Base-by-base conservation (phyloP, 2,113 vertebrate species). In the Calidris pygmaea region DNA sequence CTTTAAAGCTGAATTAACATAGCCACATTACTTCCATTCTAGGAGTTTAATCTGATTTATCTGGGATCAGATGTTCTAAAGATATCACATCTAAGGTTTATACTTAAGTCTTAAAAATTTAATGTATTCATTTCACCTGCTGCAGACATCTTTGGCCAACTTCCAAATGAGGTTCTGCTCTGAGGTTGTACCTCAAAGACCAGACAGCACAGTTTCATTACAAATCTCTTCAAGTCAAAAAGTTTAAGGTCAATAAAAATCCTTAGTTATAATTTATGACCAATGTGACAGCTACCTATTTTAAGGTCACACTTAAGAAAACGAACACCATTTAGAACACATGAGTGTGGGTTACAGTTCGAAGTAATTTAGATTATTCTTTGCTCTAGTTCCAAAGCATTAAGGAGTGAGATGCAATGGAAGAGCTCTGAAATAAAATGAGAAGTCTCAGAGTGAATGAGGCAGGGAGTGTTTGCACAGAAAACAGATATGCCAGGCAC, bases 201-300 rank as follows among this genome's bases (percentile, higher is more conserved):
- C 35, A 90, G 48, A 41, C 43, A 82, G 35, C 27, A 72, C 2
- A 5, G 26, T 53, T 90, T 88, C 62, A 41, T 3, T 37, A 65
- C 67, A 56, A 83, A 73, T 26, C 35, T 76, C n/a, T 91, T 82
- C n/a, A 82, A 82, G 65, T 78, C 52, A 63, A 37, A 81, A 94
- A 48, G 30, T 59, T 53, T 27, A 37, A 77, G 45, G 35, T n/a
- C 34, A 62, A 32, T 52, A 70, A 78, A 75, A 83, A 71, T n/a
- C 20, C 56, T 43, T 70, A 62, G 53, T 66, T 91, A 60, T 32
- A 65, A 82, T 43, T 93, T 35, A 45, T 15, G 50, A 87, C 16
- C 26, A 63, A 87, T n/a, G 12, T 6, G 48, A 82, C 26, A 67
- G 14, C n/a, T 37, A 80, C 4, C 18, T 84, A 50, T 87, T 60